A percentile compares a stretch with the other conserved stretches of the same genome.
Conservation (phyloP, 2,888 invertebrate genomes). For the Drosophila picticornis region DNA sequence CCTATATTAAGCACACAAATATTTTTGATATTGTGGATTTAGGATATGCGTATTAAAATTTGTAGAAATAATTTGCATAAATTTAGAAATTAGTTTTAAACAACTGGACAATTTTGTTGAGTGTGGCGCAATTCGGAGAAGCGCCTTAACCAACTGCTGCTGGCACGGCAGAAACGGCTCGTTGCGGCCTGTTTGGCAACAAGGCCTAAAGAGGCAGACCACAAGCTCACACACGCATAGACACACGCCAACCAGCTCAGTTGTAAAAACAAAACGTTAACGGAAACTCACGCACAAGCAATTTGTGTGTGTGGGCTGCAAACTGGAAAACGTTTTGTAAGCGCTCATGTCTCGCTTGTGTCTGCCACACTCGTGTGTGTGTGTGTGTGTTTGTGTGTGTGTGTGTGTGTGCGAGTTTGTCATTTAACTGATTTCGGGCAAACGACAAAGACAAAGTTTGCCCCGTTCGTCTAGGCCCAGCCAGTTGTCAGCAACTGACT, state of each 20-base stretch:
- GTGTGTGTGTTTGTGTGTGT: not conserved
- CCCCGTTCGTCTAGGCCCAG: slow-evolving; percentile 30
- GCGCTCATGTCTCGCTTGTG: slow-evolving; percentile 48
- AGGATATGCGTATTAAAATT: not conserved
- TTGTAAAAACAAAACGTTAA: slow-evolving; percentile 29
- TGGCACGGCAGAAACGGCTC: slow-evolving; percentile 46
- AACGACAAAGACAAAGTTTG: slow-evolving; percentile 32
- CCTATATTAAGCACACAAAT: not conserved
- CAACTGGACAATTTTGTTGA: not conserved
- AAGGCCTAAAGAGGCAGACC: not conserved
- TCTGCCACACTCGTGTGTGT: slow-evolving; percentile 23
- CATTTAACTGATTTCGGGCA: slow-evolving; percentile 55
- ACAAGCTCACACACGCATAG: too few relatives aligned
- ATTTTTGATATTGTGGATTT: not conserved
- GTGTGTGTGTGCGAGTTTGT: slow-evolving; percentile 27
- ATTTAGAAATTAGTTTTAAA: not conserved
- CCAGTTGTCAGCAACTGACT: slow-evolving; percentile 40
- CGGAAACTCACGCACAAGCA: slow-evolving; percentile 56
- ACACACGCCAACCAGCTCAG: not conserved
- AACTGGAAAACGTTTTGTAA: slow-evolving; percentile 55
- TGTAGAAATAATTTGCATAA: not conserved
- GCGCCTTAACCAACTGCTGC: slow-evolving; percentile 50
- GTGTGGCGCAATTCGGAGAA: slow-evolving; percentile 12
- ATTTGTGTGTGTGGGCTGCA: slow-evolving; percentile 37
- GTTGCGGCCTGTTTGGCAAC: slow-evolving; percentile 45